Base-by-base conservation (phyloP, 2,113 vertebrate species). In the Furnarius figulus region DNA sequence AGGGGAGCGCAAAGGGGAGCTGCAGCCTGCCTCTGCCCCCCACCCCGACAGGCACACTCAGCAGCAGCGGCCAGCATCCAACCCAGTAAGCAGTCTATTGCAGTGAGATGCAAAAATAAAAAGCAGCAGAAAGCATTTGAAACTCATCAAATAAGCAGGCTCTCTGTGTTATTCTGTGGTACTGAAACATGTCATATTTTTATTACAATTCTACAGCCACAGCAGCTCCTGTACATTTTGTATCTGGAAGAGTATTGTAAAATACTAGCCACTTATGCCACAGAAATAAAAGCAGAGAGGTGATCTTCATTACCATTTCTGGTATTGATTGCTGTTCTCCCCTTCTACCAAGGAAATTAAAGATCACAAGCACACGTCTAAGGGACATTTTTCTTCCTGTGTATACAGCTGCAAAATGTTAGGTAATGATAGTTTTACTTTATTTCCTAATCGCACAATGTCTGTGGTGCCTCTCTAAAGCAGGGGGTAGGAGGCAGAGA, bases 321-420 rank as follows among this genome's bases (percentile, higher is more conserved):
- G 58, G 65, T 84, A 73, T 71, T 77, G 89, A 84, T 93, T 94
- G 70, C 74, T 72, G 53, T 90, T 77, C 65, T 91, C 92, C 76
- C 47, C 46, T 93, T 93, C 84, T 89, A 79, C 58, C 30, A 47
- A 66, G 81, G 85, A 93, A 96, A 97, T 94, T 67, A 95, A 68
- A 95, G 90, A 74, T 96, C 71, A 90, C 70, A 96, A 88, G 82
- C 33, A 85, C 87, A 81, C 44, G 55, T 35, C 39, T 6, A 65
- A 86, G 74, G 68, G 61, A 81, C 74, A 87, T 59, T 94, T 87
- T 77, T 95, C 79, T 90, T 90, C 96, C 44, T 81, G 37, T 63
- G 68, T 55, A 75, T 65, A 58, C 16, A 78, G 87, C 42, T 61
- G 49, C 50, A 67, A 59, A 47, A 12, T 35, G 71, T 62, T 85